Evolutionary conservation across 2,888 invertebrate species (phyloP).

Genomic region (Drosophila robusta): DNA sequence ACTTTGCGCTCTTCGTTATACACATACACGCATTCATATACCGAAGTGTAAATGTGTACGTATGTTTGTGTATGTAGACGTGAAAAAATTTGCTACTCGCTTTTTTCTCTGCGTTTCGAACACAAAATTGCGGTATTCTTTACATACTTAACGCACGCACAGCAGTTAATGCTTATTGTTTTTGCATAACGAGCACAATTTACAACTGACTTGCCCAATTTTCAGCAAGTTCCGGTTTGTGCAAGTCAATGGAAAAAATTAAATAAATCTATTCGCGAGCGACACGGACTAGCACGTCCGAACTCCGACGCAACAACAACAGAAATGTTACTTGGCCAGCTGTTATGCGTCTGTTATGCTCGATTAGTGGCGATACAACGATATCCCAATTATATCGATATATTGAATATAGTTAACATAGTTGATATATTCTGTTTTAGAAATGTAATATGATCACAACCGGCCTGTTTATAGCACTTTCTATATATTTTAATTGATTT

Average conservation of each 20-base stretch:
- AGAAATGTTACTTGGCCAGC: constrained; percentile 53
- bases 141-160: constrained; percentile 62
- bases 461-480: not conserved
- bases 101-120: constrained; percentile 51
- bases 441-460: not conserved
- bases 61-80: constrained; percentile 77
- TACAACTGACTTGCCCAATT: constrained; percentile 60
- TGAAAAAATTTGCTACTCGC: constrained; percentile 77
- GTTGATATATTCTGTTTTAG: not conserved
- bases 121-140: constrained; percentile 40
- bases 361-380: not conserved
- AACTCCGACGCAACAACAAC: constrained; percentile 59
- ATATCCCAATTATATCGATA: constrained; percentile 1
- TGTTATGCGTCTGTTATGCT: constrained; percentile 9
- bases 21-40: constrained; percentile 50
- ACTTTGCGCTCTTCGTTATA: constrained; percentile 41
- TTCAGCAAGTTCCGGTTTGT: constrained; percentile 74
- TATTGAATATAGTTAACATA: constrained; percentile 1
- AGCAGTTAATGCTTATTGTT: constrained; percentile 42
- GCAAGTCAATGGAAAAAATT: constrained; percentile 62
- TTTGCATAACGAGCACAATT: constrained; percentile 60
- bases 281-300: constrained; percentile 55
- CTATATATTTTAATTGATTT: too few species aligned
- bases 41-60: constrained; percentile 46
- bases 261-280: constrained; percentile 60